Evolutionary conservation across 2,888 invertebrate species (phyloP), one percentile per base, ranked within the genome.

Genomic region (Lagria hirta): DNA sequence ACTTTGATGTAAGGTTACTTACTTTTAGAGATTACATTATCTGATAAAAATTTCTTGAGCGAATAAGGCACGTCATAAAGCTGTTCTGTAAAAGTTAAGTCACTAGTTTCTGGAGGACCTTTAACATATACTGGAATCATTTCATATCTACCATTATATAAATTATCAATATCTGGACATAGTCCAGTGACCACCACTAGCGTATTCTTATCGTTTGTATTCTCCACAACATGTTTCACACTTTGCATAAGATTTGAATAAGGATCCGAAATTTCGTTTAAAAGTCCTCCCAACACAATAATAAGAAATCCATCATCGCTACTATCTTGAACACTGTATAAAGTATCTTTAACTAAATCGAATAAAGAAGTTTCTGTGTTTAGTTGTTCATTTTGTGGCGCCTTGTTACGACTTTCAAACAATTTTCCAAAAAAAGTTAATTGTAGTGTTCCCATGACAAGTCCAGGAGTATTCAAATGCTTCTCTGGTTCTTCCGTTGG

Each of bases 191-290:
- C 23, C 10, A 66, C 53, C 4, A 66, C 50, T 12, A 66, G 43
- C 1, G 66, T 66, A 8, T 55, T 55, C 20, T 54, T 35, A 6
- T 57, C 45, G 27, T 64, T 56, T 0, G 64, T 62, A 22, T 51
- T 58, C 44, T 68, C 67, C 1, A 52, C 48, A 0, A 67, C 55
- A 36, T 64, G 57, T 43, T 66, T 65, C 3, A 68, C 44, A 33
- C 61, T 60, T 51, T 66, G 66, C 8, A 64, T 49, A 14, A 68
- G 34, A 4, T 60, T 53, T 20, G 64, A 65, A 23, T 62, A 55
- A 3, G 52, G 42, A 20, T 65, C 54, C 8, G 45, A 13, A 16
- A 66, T 51, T 36, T 63, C 63, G 1, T 44, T 42, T 8, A 64
- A 35, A 24, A 48, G 51, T 2, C 64, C 64, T 1, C 63, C 67